Evolutionary conservation across 2,888 invertebrate species (phyloP), one percentile per base, ranked within the genome.

Genomic region (Psylliodes chrysocephalus): DNA sequence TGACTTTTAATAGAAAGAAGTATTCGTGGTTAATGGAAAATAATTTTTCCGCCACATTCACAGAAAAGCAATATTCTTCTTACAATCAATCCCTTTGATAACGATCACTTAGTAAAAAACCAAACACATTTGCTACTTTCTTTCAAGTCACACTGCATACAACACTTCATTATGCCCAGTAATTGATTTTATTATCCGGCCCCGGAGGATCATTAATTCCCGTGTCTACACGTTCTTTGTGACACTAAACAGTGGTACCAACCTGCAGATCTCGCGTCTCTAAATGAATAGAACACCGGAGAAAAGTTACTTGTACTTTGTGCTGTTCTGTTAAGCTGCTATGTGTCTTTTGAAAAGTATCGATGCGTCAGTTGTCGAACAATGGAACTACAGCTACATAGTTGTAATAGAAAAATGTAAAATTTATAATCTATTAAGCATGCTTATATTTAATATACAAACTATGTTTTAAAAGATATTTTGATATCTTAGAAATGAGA

Each of bases 201-300:
- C 10, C 5, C 5, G 17, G 10, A 42, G 18, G 2, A 18, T 42
- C 42, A 42, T 38, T 38, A 38, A 38, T 38, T 38, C 14, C 38
- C 38, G 4, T 38, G 38, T 38, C 38, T 38, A 7, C 38, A 10
- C 15, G 12, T 12, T 7, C 15, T 14, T 42, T 42, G 42, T 42
- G 18, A 42, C 42, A 42, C 17, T 42, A 42, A 42, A 42, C 42
- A 42, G 42, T 42, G 42, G 18, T 42, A 42, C 42, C 42, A 42
- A 42, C 18, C 7, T 42, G 18, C 42, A 17, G 42, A 18, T 18
- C 42, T 42, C 38, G 38, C 38, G 38, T 42, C 10, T 17, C 3
- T 42, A 42, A 14, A 18, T 42, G 42, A 17, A 42, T 17, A 42
- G 42, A 2, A 33, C 8, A 33, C 3, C 2, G 22, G 14, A 35